Conservation (phyloP, 2,888 invertebrate genomes). For the Acrobasis suavella region DNA sequence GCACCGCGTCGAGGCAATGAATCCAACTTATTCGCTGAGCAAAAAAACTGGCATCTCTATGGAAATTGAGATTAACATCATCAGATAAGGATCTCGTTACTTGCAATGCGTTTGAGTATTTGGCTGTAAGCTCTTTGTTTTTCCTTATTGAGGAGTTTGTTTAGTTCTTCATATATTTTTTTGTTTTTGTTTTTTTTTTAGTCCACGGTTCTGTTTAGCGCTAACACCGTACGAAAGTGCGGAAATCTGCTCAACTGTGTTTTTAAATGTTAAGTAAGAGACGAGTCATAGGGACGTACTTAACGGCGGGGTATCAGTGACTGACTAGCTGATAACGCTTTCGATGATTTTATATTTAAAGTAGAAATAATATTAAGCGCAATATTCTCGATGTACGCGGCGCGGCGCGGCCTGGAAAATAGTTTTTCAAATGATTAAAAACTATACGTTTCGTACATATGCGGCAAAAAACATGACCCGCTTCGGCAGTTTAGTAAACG, state of each 20-base stretch:
- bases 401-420: background rate
- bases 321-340: constrained; percentile 10
- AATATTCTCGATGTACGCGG: constrained; percentile 1
- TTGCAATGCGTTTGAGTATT: too few species aligned
- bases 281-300: constrained; percentile 45
- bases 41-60: too few species aligned
- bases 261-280: constrained; percentile 34
- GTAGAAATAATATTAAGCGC: background rate
- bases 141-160: too few species aligned
- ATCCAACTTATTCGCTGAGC: too few species aligned
- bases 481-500: too few species aligned
- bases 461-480: too few species aligned
- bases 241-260: constrained; percentile 43
- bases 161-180: too few species aligned
- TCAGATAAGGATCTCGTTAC: too few species aligned
- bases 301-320: constrained; percentile 16
- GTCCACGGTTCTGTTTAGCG: background rate
- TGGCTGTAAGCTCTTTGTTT: background rate
- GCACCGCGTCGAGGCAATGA: too few species aligned
- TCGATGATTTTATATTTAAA: background rate
- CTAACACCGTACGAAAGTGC: background rate
- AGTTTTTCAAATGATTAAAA: too few species aligned
- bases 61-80: too few species aligned
- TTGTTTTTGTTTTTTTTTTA: background rate
- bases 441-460: too few species aligned